Evolutionary conservation across 2,797 vertebrate genomes (phyloP).

Genomic region (Dendrocincla tyrannina): DNA sequence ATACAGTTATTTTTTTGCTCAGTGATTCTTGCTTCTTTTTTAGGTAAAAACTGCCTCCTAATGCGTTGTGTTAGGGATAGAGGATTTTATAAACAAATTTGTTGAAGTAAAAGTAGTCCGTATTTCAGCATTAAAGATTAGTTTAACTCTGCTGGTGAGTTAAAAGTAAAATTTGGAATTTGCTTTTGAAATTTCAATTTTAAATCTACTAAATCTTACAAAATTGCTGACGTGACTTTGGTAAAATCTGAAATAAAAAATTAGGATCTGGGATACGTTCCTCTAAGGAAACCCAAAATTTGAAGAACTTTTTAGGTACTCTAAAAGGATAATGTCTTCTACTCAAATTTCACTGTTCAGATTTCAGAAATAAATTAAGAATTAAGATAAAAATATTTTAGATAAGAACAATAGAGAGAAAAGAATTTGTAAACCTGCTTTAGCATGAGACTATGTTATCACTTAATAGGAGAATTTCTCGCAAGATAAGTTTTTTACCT

Average conservation of each 20-base stretch:
- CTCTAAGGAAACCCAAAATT: neutral
- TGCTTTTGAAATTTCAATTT: neutral
- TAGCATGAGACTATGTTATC: neutral
- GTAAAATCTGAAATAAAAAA: neutral
- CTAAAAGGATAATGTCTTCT: neutral
- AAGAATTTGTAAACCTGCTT: neutral
- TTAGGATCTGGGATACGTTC: neutral
- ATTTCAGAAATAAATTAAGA: neutral
- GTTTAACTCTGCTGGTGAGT: neutral
- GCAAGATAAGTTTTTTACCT: neutral
- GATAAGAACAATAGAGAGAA: neutral
- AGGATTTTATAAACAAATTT: neutral
- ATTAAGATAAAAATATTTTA: neutral
- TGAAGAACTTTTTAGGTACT: neutral
- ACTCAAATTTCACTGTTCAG: neutral
- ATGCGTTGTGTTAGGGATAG: neutral
- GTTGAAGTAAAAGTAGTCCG: neutral
- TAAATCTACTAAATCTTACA: neutral
- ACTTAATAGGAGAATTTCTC: neutral
- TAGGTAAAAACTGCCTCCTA: neutral
- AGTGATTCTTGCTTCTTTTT: neutral
- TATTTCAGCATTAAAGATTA: neutral
- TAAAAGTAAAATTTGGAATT: neutral
- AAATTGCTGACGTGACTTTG: neutral
- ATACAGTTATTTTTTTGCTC: rapidly evolving